These are phyloP conservation scores for Ophion slaviceki DNA, from an alignment of 2,888 invertebrate genomes.

Conservation along the genomic window DNA sequence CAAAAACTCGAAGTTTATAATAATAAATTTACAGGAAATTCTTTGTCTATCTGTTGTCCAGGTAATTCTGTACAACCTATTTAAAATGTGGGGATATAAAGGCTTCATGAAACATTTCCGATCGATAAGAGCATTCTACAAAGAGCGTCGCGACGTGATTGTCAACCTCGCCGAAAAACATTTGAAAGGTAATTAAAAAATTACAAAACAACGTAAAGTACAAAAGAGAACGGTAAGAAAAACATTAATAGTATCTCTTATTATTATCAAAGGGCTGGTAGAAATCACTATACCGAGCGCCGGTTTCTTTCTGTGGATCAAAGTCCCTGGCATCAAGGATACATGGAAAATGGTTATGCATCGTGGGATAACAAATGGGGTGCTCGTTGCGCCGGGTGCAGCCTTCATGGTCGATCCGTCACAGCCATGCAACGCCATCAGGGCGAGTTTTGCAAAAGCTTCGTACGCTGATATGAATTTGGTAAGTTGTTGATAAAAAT, in stretches of 20 bases:
- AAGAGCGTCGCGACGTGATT: slow-evolving; percentile 87
- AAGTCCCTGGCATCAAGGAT: slow-evolving; percentile 88
- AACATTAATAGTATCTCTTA: not conserved
- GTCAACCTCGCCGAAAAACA: slow-evolving; percentile 86
- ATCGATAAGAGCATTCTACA: slow-evolving; percentile 87
- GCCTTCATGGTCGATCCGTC: slow-evolving; percentile 88
- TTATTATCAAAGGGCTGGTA: slow-evolving; percentile 84
- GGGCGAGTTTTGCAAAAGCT: slow-evolving; percentile 90
- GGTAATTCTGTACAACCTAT: slow-evolving; percentile 86
- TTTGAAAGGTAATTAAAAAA: slow-evolving; percentile 83
- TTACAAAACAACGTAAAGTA: not conserved
- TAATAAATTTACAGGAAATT: not conserved
- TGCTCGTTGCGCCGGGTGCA: slow-evolving; percentile 90
- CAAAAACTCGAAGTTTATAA: too few relatives aligned
- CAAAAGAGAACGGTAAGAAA: not conserved
- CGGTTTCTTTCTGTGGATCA: slow-evolving; percentile 92
- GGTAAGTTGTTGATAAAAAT: slow-evolving; percentile 76
- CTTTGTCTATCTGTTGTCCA: slow-evolving; percentile 75
- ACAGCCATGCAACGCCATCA: slow-evolving; percentile 87
- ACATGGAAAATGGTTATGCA: slow-evolving; percentile 90
- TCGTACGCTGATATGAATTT: slow-evolving; percentile 87
- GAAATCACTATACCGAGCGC: slow-evolving; percentile 88
- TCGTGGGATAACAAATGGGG: slow-evolving; percentile 88
- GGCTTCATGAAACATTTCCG: slow-evolving; percentile 87
- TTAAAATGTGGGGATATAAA: slow-evolving; percentile 86